Conservation (phyloP, 2,113 vertebrate species). For the Actenoides hombroni region DNA sequence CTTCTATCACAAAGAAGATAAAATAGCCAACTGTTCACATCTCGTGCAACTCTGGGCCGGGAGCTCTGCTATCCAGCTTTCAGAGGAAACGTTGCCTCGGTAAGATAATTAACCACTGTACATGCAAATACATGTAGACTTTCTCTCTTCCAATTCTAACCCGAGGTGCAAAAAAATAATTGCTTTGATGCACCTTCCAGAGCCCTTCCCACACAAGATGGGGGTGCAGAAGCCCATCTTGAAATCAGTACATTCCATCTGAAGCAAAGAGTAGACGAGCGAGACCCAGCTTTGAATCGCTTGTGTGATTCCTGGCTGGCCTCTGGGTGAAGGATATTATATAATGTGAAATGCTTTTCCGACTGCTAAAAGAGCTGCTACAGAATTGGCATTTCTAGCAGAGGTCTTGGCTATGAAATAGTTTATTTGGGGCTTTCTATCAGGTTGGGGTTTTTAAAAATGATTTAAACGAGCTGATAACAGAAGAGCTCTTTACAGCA, state of each 20-base stretch:
- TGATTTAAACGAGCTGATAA: not conserved
- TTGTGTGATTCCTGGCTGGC: not conserved
- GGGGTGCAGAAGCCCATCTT: fast-evolving
- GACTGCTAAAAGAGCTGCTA: not conserved
- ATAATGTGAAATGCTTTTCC: fast-evolving
- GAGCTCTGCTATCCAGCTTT: not conserved
- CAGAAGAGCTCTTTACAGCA: not conserved
- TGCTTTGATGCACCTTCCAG: not conserved
- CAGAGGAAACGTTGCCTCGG: not conserved
- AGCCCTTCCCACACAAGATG: not conserved
- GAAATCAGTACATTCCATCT: fast-evolving
- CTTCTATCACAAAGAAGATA: fast-evolving
- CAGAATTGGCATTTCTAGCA: not conserved
- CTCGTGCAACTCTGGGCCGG: not conserved
- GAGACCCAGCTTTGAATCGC: not conserved
- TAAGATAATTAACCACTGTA: not conserved
- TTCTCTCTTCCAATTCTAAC: not conserved
- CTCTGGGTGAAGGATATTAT: fast-evolving
- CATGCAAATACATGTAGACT: fast-evolving
- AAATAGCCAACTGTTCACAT: not conserved
- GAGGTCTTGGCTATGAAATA: not conserved
- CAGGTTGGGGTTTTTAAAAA: not conserved
- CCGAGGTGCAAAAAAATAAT: not conserved
- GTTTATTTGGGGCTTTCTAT: not conserved
- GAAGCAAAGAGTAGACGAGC: not conserved